These are phyloP conservation scores for Micrasema minimum DNA, from an alignment of 1,140 invertebrate genomes.

Conservation along the genomic window DNA sequence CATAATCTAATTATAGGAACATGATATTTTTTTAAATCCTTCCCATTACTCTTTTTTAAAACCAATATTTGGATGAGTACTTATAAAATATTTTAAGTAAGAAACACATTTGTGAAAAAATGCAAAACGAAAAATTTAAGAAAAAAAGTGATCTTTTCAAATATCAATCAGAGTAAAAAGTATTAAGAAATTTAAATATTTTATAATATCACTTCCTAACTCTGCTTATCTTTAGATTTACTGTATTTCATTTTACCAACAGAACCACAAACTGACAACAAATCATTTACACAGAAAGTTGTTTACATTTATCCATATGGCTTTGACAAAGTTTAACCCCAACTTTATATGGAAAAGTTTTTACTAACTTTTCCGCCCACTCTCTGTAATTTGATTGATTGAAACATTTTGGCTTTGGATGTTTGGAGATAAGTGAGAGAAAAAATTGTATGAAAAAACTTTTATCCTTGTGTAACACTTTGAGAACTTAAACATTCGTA, in stretches of 20 bases:
- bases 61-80: too few relatives aligned
- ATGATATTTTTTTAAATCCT: too few relatives aligned
- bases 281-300: conserved; percentile 11
- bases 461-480: neutral
- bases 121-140: too few relatives aligned
- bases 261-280: conserved; percentile 7
- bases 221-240: too few relatives aligned
- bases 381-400: conserved; percentile 20
- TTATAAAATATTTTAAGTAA: too few relatives aligned
- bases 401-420: conserved; percentile 21
- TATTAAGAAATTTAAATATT: neutral
- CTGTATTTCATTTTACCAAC: conserved; percentile 5
- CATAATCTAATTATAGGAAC: too few relatives aligned
- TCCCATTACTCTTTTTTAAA: too few relatives aligned
- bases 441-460: neutral
- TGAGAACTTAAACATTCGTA: neutral
- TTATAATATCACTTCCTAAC: neutral
- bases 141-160: too few relatives aligned
- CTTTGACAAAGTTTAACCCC: conserved; percentile 10
- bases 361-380: conserved; percentile 3
- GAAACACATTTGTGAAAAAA: too few relatives aligned
- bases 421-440: conserved; percentile 13
- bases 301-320: conserved; percentile 23
- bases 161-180: too few relatives aligned
- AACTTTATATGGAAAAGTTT: conserved; percentile 33